phyloP scores from a whole-genome alignment of 2,797 vertebrate genomes.

The Ispidina picta region DNA sequence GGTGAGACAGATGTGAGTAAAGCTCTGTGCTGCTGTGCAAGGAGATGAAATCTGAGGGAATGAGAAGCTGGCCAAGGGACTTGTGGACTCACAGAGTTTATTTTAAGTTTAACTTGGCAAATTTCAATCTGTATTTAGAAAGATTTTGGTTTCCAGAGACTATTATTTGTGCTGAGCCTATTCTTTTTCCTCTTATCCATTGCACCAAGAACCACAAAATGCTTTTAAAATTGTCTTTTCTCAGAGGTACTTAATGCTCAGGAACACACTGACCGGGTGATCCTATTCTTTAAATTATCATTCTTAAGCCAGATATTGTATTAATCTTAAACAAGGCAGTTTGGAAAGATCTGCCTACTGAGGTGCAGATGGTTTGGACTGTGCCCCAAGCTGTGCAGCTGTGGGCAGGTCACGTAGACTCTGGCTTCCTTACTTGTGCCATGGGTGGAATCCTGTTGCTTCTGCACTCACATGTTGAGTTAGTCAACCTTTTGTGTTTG shows the following conservation, averaged over 20 bases:
- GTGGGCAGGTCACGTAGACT: neutral
- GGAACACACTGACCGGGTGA: slow-evolving; percentile 39
- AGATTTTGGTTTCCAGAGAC: neutral
- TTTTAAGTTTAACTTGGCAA: neutral
- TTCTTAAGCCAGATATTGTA: neutral
- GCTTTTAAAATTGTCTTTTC: neutral
- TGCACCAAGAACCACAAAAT: neutral
- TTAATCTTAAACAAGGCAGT: neutral
- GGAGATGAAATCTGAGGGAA: neutral
- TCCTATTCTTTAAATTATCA: neutral
- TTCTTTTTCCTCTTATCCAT: neutral
- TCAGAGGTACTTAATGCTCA: neutral
- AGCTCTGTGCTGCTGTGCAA: fast-evolving
- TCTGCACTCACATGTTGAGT: neutral
- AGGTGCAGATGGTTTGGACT: neutral
- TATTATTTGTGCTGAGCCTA: slow-evolving; percentile 5
- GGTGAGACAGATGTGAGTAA: neutral
- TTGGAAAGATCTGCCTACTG: neutral
- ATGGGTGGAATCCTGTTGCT: neutral
- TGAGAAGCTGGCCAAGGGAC: neutral
- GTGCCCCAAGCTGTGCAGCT: neutral
- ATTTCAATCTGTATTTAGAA: neutral
- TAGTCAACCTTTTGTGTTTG: neutral
- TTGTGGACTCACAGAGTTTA: neutral
- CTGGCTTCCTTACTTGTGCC: neutral